Evolutionary conservation across 2,113 vertebrate species (phyloP).

Genomic region (Hemicordylus capensis): DNA sequence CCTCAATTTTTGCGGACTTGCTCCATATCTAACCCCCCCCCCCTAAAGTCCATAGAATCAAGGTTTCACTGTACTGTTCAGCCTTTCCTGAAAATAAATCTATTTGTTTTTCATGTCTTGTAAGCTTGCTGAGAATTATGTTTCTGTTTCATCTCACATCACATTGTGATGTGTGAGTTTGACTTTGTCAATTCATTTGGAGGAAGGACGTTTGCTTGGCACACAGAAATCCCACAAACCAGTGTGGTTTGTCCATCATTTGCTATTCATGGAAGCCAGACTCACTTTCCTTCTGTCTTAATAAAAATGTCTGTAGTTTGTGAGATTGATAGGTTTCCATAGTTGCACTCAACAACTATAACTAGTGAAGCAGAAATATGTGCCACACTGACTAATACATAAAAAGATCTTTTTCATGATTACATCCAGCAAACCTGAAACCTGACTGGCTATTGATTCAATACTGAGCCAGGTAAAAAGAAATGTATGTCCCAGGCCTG

Average conservation of each 20-base stretch:
- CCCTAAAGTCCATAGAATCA: too few relatives aligned
- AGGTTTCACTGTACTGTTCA: too few relatives aligned
- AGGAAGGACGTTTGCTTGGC: neutral
- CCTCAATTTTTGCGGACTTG: too few relatives aligned
- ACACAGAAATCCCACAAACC: neutral
- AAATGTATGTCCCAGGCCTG: neutral
- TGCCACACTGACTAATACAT: neutral
- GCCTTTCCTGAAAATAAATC: neutral
- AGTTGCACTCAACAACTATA: neutral
- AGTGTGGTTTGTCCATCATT: neutral
- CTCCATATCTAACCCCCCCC: too few relatives aligned
- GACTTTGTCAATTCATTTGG: slow-evolving; percentile 4
- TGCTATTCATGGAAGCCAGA: neutral
- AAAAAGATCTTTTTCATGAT: neutral
- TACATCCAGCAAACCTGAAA: neutral
- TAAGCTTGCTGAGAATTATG: neutral
- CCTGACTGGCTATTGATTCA: neutral
- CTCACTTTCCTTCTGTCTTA: neutral
- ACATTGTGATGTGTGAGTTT: neutral
- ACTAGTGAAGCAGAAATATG: neutral
- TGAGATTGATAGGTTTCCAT: neutral
- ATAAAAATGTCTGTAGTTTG: slow-evolving; percentile 2
- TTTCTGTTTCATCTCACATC: neutral
- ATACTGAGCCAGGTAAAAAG: neutral
- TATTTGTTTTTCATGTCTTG: neutral